Conservation (phyloP, 2,797 vertebrate genomes). For the Xyrichtys novacula region DNA sequence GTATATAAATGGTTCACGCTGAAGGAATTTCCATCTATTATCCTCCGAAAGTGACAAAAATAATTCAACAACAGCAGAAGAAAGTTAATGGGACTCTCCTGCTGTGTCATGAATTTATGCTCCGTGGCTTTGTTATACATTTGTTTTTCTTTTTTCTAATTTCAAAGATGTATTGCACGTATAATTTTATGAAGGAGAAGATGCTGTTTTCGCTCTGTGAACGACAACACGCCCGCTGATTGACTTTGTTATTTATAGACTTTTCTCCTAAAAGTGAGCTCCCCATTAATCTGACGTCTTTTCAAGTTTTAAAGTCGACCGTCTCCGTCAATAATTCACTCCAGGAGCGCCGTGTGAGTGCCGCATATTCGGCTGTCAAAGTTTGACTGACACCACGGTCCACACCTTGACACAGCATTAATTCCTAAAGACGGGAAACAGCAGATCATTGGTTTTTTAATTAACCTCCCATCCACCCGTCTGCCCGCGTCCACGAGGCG, state of each 20-base stretch:
- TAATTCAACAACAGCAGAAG: conserved; percentile 25
- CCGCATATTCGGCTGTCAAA: conserved; percentile 33
- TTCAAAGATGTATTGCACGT: conserved; percentile 21
- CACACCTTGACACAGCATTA: conserved; percentile 56
- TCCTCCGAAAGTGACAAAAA: conserved; percentile 51
- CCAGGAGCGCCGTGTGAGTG: conserved; percentile 8
- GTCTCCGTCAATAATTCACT: conserved; percentile 73
- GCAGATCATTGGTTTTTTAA: conserved; percentile 53
- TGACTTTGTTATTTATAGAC: conserved; percentile 6
- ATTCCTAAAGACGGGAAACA: conserved; percentile 71
- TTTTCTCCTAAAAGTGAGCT: neutral
- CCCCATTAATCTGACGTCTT: conserved; percentile 27
- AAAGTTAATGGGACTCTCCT: conserved; percentile 42
- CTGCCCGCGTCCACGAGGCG: conserved; percentile 52
- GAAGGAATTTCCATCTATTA: conserved; percentile 49
- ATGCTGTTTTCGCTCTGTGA: conserved; percentile 1
- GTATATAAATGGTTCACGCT: conserved; percentile 46
- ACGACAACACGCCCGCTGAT: neutral
- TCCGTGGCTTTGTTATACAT: conserved; percentile 19
- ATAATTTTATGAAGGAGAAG: conserved; percentile 10
- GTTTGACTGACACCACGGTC: conserved; percentile 70
- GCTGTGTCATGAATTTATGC: conserved; percentile 3
- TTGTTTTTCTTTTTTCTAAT: neutral
- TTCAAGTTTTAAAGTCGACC: conserved; percentile 38
- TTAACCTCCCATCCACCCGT: conserved; percentile 60